Evolutionary conservation across 1,140 invertebrate species (phyloP).

Genomic region (Ceratina japonica): DNA sequence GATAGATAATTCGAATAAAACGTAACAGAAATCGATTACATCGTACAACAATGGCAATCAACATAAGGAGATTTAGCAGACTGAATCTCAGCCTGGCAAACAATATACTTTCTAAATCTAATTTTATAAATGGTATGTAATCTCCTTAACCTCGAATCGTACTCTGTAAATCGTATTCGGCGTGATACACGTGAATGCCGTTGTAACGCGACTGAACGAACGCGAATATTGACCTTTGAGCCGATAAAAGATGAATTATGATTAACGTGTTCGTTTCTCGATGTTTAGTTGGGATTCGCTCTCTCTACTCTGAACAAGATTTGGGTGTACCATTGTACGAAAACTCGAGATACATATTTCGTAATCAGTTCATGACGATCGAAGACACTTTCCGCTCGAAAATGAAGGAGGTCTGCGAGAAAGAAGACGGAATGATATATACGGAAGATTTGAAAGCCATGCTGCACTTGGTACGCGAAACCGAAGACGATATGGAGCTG

Average conservation of each 20-base stretch:
- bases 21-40: neutral
- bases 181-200: too few relatives aligned
- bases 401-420: conserved; percentile 82
- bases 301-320: conserved; percentile 79
- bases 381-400: conserved; percentile 83
- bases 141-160: conserved; percentile 47
- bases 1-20: neutral
- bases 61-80: conserved; percentile 39
- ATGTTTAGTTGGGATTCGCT: conserved; percentile 62
- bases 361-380: conserved; percentile 81
- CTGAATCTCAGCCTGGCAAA: conserved; percentile 34
- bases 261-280: neutral
- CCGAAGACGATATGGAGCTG: conserved; percentile 83
- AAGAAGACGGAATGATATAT: conserved; percentile 85
- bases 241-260: neutral
- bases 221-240: neutral
- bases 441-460: conserved; percentile 93
- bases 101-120: conserved; percentile 19
- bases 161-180: neutral
- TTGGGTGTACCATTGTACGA: conserved; percentile 83
- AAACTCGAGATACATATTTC: conserved; percentile 77
- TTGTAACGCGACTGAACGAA: neutral
- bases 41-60: conserved; percentile 44
- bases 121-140: conserved; percentile 57
- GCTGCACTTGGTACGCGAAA: conserved; percentile 84